A percentile compares a stretch with the other conserved stretches of the same genome.
These are phyloP conservation scores for Eublepharis macularius DNA, from an alignment of 2,113 vertebrate species.

Conservation along the genomic window DNA sequence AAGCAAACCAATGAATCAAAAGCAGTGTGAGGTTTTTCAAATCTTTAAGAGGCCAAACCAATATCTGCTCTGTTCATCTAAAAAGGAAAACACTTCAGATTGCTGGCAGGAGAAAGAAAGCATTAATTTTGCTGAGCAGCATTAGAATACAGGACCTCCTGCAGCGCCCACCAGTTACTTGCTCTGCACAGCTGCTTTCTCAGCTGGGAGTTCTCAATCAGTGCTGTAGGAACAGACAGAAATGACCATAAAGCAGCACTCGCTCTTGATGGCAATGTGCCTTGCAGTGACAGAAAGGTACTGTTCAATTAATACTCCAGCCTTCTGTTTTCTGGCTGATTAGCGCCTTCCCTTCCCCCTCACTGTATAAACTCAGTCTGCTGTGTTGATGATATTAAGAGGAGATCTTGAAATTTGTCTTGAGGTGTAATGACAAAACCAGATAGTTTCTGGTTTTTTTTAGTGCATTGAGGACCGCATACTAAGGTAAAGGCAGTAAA, in stretches of 20 bases:
- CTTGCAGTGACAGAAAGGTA: constrained; percentile 49
- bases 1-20: neutral
- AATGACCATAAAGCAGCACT: constrained; percentile 53
- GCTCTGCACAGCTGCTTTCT: constrained; percentile 70
- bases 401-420: constrained; percentile 17
- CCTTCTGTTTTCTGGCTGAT: constrained; percentile 34
- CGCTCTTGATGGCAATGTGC: constrained; percentile 34
- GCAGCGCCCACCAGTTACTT: constrained; percentile 55
- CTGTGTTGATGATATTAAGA: neutral
- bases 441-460: neutral
- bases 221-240: constrained; percentile 53
- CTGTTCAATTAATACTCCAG: constrained; percentile 37
- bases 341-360: constrained; percentile 10
- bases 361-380: constrained; percentile 15
- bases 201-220: constrained; percentile 68
- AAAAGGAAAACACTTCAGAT: constrained; percentile 45
- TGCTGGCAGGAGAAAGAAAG: constrained; percentile 63
- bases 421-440: neutral
- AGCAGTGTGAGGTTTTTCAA: constrained; percentile 27
- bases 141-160: constrained; percentile 53
- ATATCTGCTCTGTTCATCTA: constrained; percentile 28
- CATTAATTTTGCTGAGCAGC: constrained; percentile 58
- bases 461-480: neutral
- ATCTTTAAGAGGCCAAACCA: constrained; percentile 19
- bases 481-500: too few species aligned